Base-by-base conservation (phyloP, 30 jellyfish, hydroid and myxozoan species). In the Chironex yamaguchii region DNA sequence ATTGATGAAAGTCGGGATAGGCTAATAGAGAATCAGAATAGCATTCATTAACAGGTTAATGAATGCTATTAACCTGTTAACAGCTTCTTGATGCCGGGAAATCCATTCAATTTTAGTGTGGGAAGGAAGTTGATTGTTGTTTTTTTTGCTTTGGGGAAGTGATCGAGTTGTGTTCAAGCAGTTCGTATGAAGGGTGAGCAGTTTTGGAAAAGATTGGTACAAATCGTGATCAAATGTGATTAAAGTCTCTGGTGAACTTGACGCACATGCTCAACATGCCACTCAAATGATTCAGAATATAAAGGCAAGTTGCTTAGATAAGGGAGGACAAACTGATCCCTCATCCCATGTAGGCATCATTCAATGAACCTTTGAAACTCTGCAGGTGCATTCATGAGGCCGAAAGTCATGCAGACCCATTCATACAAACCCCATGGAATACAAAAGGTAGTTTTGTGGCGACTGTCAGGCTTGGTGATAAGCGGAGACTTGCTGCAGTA, bases 391-490 rank as follows among this genome's bases (percentile, higher is more conserved):
- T 67, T 51, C 63, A n/a, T 73, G 35, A 62, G 54, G 20, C 92
- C 94, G 36, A 76, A 78, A 28, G 89, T 92, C 20, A 87, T 77
- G 29, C 81, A 67, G 34, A 42, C 49, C 91, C 82, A 77, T 62
- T 87, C 83, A 35, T 66, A 87, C 27, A 87, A 70, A 22, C 78
- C 95, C 89, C 76, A 79, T 21, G 97, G 95, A 11, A 94, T 88
- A 48, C 67, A 42, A 66, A 87, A 67, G 13, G 81, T 89, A 0
- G 88, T 77, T 48, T n/a, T n/a, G 20, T 75, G 67, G 34, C 24
- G 27, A 67, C 74, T 50, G 63, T 64, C 92, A 83, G 24, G 75
- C 93, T 76, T 70, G 81, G 33, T 83, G 88, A 26, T 83, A 68
- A 11, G 89, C 93, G 50, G 48, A 35, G 54, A 80, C 82, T 35